phyloP scores from a whole-genome alignment of 2,888 invertebrate species.

The Teleogryllus oceanicus region DNA sequence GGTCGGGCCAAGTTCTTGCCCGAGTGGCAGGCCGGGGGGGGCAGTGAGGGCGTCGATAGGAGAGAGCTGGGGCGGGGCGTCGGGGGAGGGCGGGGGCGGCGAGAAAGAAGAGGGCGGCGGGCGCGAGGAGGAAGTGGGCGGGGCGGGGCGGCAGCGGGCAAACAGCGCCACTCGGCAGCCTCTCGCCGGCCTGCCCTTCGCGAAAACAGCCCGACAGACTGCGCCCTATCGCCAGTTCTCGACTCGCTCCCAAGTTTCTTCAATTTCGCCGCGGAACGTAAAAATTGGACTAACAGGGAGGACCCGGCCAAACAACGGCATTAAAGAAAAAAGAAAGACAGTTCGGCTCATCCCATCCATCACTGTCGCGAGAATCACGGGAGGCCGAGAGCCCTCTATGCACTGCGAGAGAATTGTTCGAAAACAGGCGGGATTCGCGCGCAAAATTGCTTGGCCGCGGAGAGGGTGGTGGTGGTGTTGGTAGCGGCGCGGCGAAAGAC shows the following conservation, averaged over 20 bases:
- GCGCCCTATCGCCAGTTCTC: too few relatives aligned
- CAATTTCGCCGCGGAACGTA: not conserved
- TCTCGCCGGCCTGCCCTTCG: too few relatives aligned
- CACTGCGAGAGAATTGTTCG: not conserved
- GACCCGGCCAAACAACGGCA: not conserved
- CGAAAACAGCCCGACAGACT: too few relatives aligned
- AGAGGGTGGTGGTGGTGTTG: not conserved
- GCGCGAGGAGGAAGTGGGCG: too few relatives aligned
- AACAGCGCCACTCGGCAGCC: too few relatives aligned
- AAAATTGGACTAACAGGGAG: conserved; percentile 3
- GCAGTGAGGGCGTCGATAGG: too few relatives aligned
- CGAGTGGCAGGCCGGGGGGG: too few relatives aligned
- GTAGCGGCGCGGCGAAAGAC: not conserved
- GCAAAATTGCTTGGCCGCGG: not conserved
- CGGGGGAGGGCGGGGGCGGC: too few relatives aligned
- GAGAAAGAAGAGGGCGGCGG: too few relatives aligned
- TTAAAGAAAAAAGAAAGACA: not conserved
- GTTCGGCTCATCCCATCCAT: not conserved
- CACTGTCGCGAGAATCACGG: not conserved
- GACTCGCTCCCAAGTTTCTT: not conserved
- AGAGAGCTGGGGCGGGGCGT: too few relatives aligned
- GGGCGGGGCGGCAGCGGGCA: too few relatives aligned
- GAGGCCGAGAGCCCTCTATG: not conserved
- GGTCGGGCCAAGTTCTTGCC: too few relatives aligned
- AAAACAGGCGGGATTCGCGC: not conserved